Conservation (phyloP, 2,888 invertebrate species). For the Plagiodera versicolora region DNA sequence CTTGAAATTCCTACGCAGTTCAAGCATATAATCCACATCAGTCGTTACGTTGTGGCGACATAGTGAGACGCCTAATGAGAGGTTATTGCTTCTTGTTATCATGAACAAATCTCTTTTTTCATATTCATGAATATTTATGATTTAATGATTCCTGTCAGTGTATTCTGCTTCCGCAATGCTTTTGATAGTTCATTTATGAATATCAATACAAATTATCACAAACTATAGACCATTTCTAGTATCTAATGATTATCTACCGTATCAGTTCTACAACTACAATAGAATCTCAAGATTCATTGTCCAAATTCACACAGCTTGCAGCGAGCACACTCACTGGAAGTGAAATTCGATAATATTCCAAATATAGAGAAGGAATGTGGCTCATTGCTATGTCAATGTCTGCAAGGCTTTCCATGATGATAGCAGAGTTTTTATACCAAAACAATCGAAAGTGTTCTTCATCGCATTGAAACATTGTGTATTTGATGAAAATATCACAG, state of each 20-base stretch:
- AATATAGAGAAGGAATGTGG: not conserved
- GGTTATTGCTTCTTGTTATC: not conserved
- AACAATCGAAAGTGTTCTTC: not conserved
- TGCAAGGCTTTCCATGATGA: not conserved
- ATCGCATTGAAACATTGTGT: not conserved
- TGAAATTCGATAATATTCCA: not conserved
- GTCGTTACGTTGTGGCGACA: not conserved
- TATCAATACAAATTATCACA: too few relatives aligned
- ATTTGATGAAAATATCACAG: too few relatives aligned
- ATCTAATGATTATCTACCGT: too few relatives aligned
- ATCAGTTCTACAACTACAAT: too few relatives aligned
- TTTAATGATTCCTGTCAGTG: not conserved
- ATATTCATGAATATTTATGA: not conserved
- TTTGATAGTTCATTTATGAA: not conserved
- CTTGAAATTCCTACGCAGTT: not conserved
- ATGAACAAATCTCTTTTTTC: not conserved
- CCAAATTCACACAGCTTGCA: too few relatives aligned
- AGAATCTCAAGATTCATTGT: too few relatives aligned
- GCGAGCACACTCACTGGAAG: not conserved
- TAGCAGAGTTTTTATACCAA: not conserved
- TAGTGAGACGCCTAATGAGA: not conserved
- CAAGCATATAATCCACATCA: not conserved
- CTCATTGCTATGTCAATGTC: not conserved
- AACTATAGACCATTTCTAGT: too few relatives aligned
- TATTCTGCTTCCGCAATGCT: not conserved